Conservation (phyloP, 2,797 vertebrate species). For the Rhinogobio ventralis region DNA sequence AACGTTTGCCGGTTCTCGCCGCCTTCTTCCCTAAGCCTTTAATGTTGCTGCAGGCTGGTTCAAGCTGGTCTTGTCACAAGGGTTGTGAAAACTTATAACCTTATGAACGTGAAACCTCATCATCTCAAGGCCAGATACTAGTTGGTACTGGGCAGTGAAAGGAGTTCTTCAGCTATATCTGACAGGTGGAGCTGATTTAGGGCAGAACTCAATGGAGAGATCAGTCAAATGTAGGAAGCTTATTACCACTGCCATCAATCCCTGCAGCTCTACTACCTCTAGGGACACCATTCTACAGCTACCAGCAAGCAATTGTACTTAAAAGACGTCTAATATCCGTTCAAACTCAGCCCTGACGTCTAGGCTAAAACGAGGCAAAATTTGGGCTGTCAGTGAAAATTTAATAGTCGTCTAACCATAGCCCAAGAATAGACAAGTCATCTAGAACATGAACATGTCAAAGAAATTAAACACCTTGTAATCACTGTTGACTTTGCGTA, state of each 20-base stretch:
- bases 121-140: background rate
- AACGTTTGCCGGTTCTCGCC: no score
- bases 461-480: no score
- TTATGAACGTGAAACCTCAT: background rate
- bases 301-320: no score
- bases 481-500: no score
- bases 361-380: no score
- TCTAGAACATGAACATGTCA: no score
- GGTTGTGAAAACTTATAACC: background rate
- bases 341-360: no score
- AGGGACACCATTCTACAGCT: constrained; percentile 33
- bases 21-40: no score
- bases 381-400: no score
- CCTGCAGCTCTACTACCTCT: constrained; percentile 14
- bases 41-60: background rate
- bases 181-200: constrained; percentile 50
- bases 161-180: constrained; percentile 10
- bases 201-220: constrained; percentile 35
- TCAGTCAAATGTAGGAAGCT: constrained; percentile 53
- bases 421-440: no score
- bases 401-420: no score
- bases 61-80: background rate
- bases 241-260: constrained; percentile 60
- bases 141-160: constrained; percentile 7
- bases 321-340: no score